These are phyloP conservation scores for Arnoldichthys spilopterus DNA, from an alignment of 2,797 vertebrate genomes.

Conservation along the genomic window DNA sequence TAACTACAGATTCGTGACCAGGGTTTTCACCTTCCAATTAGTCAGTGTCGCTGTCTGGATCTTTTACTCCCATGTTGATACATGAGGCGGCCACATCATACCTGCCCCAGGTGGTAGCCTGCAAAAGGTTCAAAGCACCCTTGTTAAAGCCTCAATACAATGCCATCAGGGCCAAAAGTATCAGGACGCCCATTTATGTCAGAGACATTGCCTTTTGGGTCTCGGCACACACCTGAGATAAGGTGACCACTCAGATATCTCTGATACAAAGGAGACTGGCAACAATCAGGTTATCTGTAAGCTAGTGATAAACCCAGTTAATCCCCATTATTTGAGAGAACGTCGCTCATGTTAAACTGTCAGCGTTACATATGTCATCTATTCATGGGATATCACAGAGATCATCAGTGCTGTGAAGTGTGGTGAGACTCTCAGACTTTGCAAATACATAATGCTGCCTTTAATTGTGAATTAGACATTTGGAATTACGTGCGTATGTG, in stretches of 20 bases:
- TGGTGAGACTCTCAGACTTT: slow-evolving; percentile 8
- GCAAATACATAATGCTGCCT: neutral
- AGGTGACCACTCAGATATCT: slow-evolving; percentile 41
- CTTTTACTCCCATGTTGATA: slow-evolving; percentile 77
- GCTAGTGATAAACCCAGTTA: slow-evolving; percentile 51
- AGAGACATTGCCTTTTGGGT: slow-evolving; percentile 51
- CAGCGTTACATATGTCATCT: slow-evolving; percentile 49
- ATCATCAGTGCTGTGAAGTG: slow-evolving; percentile 16
- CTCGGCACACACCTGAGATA: slow-evolving; percentile 40
- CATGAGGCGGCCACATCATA: slow-evolving; percentile 77
- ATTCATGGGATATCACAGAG: slow-evolving; percentile 51
- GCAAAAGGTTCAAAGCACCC: slow-evolving; percentile 79
- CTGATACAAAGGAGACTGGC: slow-evolving; percentile 42
- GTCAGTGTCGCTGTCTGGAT: slow-evolving; percentile 81
- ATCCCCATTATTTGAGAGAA: slow-evolving; percentile 51
- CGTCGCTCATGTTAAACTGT: slow-evolving; percentile 53
- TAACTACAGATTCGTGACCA: slow-evolving; percentile 77
- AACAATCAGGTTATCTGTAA: slow-evolving; percentile 46
- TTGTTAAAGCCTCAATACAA: slow-evolving; percentile 80
- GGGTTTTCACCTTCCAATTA: slow-evolving; percentile 81
- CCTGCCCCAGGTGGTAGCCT: slow-evolving; percentile 70
- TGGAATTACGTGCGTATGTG: slow-evolving; percentile 8
- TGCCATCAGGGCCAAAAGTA: slow-evolving; percentile 66
- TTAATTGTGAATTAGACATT: slow-evolving; percentile 6
- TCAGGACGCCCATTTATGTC: slow-evolving; percentile 60